Evolutionary conservation across 2,797 vertebrate genomes (phyloP).

Genomic region (Leptoclinus maculatus): DNA sequence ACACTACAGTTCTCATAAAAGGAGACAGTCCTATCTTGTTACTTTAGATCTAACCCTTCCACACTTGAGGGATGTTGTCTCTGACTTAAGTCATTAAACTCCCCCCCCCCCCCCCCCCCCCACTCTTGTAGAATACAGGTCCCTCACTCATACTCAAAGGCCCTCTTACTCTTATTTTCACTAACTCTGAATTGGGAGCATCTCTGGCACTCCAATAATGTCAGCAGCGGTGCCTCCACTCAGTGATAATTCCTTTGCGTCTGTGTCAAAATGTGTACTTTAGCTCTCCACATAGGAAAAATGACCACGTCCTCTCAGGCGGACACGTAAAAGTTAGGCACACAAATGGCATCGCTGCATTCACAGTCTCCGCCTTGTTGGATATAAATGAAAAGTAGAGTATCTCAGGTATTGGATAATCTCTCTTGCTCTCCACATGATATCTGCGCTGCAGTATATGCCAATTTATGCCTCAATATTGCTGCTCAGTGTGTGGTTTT

Average conservation of each 20-base stretch:
- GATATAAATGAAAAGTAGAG: slow-evolving; percentile 21
- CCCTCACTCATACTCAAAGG: slow-evolving; percentile 31
- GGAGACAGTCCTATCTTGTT: slow-evolving; percentile 53
- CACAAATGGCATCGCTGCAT: slow-evolving; percentile 7
- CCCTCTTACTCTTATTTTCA: slow-evolving; percentile 39
- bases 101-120: no score
- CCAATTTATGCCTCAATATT: slow-evolving; percentile 35
- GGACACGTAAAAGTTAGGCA: slow-evolving; percentile 17
- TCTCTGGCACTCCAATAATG: slow-evolving; percentile 31
- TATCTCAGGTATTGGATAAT: slow-evolving; percentile 34
- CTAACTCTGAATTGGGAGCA: slow-evolving; percentile 31
- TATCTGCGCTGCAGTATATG: slow-evolving; percentile 21
- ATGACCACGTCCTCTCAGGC: neutral
- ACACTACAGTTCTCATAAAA: slow-evolving; percentile 53
- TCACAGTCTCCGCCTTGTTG: neutral
- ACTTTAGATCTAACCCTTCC: slow-evolving; percentile 56
- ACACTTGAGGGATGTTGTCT: slow-evolving; percentile 52
- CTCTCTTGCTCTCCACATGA: slow-evolving; percentile 15
- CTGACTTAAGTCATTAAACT: slow-evolving; percentile 60
- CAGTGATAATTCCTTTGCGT: slow-evolving; percentile 24
- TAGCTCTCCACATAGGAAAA: slow-evolving; percentile 5
- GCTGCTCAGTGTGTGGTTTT: slow-evolving; percentile 30
- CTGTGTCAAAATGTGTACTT: slow-evolving; percentile 42
- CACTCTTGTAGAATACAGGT: slow-evolving; percentile 28
- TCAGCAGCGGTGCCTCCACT: slow-evolving; percentile 26